These are phyloP conservation scores for Polymixis lichenea DNA, from an alignment of 2,888 invertebrate species.

Conservation along the genomic window DNA sequence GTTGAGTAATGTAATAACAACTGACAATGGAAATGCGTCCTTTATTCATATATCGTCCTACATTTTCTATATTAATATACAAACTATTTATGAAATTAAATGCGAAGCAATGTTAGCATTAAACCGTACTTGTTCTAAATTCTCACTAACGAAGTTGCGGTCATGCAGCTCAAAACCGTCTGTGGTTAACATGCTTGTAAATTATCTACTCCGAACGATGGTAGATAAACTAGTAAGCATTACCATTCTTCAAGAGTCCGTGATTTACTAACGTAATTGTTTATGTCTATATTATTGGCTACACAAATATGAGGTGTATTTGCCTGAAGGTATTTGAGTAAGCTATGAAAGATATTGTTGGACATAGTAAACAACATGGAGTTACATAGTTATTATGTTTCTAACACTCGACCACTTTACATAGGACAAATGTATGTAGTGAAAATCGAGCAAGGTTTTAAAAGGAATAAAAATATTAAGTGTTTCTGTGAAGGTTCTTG, in stretches of 20 bases:
- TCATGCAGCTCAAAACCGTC: slow-evolving; percentile 43
- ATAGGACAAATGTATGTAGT: slow-evolving; percentile 12
- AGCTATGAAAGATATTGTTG: slow-evolving; percentile 32
- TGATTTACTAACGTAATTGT: slow-evolving; percentile 54
- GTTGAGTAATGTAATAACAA: slow-evolving; percentile 39
- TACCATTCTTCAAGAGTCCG: slow-evolving; percentile 35
- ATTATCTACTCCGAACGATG: slow-evolving; percentile 37
- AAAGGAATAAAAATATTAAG: slow-evolving; percentile 17
- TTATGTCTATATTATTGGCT: slow-evolving; percentile 46
- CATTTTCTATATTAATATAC: slow-evolving; percentile 27
- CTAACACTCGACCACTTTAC: slow-evolving; percentile 36
- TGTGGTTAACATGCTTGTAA: slow-evolving; percentile 46
- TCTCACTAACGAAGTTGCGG: slow-evolving; percentile 33
- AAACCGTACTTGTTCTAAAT: slow-evolving; percentile 45
- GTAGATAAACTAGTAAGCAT: slow-evolving; percentile 43
- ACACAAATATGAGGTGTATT: slow-evolving; percentile 50
- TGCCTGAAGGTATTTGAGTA: slow-evolving; percentile 37
- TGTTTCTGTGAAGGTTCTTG: slow-evolving; percentile 12
- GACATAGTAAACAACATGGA: slow-evolving; percentile 29
- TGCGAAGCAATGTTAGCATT: slow-evolving; percentile 30
- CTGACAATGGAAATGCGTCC: slow-evolving; percentile 35
- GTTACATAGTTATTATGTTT: slow-evolving; percentile 41
- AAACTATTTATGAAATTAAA: slow-evolving; percentile 26
- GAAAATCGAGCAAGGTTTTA: slow-evolving; percentile 39
- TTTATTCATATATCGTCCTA: slow-evolving; percentile 48